phyloP scores from a whole-genome alignment of 2,113 vertebrate genomes.

The Thymallus thymallus region DNA sequence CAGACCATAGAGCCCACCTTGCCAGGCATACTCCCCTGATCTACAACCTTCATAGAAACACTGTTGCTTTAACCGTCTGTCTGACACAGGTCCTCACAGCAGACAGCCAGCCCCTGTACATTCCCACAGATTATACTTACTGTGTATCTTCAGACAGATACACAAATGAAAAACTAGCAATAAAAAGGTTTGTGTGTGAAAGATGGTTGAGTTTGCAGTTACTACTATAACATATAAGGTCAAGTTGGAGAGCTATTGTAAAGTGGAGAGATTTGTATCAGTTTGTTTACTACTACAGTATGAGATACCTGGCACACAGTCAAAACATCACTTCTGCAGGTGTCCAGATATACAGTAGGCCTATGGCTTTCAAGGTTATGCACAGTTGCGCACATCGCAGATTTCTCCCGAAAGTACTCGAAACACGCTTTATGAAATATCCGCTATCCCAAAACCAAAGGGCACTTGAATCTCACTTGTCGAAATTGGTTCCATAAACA shows the following conservation, averaged over 20 bases:
- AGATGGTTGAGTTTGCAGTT: constrained; percentile 6
- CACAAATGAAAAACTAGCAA: neutral
- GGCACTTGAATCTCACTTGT: too few species aligned
- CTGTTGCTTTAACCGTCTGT: constrained; percentile 6
- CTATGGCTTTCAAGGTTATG: too few species aligned
- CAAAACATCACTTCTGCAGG: constrained; percentile 25
- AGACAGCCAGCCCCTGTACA: constrained; percentile 11
- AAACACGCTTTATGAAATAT: too few species aligned
- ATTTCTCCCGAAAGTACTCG: too few species aligned
- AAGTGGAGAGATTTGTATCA: constrained; percentile 8
- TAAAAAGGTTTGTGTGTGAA: constrained; percentile 2
- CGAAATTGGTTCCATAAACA: too few species aligned
- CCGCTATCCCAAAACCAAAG: too few species aligned
- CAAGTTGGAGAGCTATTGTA: constrained; percentile 1
- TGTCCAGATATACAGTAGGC: constrained; percentile 3
- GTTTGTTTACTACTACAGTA: constrained; percentile 23
- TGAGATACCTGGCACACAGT: constrained; percentile 25
- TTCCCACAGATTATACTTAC: constrained; percentile 20
- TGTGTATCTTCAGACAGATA: constrained; percentile 30
- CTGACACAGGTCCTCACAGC: constrained; percentile 20
- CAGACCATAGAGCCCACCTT: neutral
- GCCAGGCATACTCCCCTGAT: neutral
- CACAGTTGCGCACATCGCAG: too few species aligned
- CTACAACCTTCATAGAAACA: neutral
- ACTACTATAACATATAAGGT: neutral